Percentiles rank a stretch among this genome's conserved stretches.
Conservation (phyloP, 2,113 vertebrate genomes). For the Notarius quadriscutis region DNA sequence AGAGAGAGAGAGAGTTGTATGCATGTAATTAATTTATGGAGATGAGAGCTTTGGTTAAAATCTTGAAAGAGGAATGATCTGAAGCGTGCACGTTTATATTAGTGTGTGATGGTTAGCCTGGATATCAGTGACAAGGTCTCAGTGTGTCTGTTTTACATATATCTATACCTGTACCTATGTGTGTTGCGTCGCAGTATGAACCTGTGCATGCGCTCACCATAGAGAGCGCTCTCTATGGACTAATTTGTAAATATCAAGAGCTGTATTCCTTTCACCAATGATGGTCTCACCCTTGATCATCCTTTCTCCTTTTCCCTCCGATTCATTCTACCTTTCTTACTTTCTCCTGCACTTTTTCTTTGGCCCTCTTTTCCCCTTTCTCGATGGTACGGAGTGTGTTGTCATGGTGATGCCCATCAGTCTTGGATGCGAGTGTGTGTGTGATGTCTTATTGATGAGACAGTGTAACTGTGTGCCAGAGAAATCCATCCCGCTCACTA, state of each 20-base stretch:
- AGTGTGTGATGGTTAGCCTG: slow-evolving; percentile 29
- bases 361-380: slow-evolving; percentile 43
- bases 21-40: slow-evolving; percentile 32
- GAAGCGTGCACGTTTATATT: slow-evolving; percentile 3
- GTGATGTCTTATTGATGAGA: slow-evolving; percentile 63
- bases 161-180: not conserved
- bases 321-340: slow-evolving; percentile 16
- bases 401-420: slow-evolving; percentile 59
- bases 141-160: not conserved
- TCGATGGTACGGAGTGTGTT: slow-evolving; percentile 53
- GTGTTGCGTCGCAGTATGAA: not conserved
- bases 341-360: slow-evolving; percentile 31
- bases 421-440: slow-evolving; percentile 53
- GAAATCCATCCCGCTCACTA: slow-evolving; percentile 53
- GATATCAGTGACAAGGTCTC: slow-evolving; percentile 30
- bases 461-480: slow-evolving; percentile 59
- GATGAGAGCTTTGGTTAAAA: slow-evolving; percentile 32
- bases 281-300: not conserved
- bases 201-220: not conserved
- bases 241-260: not conserved
- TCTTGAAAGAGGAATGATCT: slow-evolving; percentile 2
- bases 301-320: not conserved
- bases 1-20: not conserved
- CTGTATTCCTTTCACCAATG: not conserved
- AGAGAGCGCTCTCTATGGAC: not conserved